Base-by-base conservation (phyloP, 2,797 vertebrate genomes). In the Siniperca undulata region DNA sequence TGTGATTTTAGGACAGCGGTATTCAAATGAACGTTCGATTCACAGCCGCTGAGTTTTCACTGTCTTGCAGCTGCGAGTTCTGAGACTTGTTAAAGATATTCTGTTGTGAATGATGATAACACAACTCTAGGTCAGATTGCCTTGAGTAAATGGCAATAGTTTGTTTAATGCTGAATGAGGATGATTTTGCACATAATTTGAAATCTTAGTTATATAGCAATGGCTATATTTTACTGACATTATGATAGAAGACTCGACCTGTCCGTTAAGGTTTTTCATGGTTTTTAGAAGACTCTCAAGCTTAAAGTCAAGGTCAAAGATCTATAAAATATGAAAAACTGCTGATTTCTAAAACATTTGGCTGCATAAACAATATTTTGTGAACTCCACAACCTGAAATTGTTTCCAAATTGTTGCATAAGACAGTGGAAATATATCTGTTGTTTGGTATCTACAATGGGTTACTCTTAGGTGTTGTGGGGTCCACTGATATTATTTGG, bases 131-230 rank as follows among this genome's bases (percentile, higher is more conserved):
- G 82, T 91, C 85, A 78, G 65, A 80, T 81, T 72, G 86, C 77
- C 83, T 88, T 6, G 8, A 79, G 67, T 70, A 60, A 84, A 77
- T 22, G 72, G 85, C 85, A 85, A 74, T 52, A 6, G 69, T 79
- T 86, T 19, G 40, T 86, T 88, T 76, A 44, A 84, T 82, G 82
- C 77, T 67, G 80, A 89, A 79, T 46, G 64, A 81, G 77, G 82
- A 82, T 77, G 73, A 80, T 86, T 92, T 93, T 94, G 90, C 91
- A 93, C 93, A 94, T 90, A 30, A 91, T 85, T 88, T 90, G 70
- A 90, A 65, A 52, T 77, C 8, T 80, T 86, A 67, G 53, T 69
- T 77, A 70, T 77, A 75, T 46, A 62, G 82, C 89, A 80, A 40
- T 10, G 85, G 84, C 87, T 86, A 48, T 74, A 17, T 86, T 88